A percentile compares a stretch with the other conserved stretches of the same genome.
Conservation (phyloP, 2,797 vertebrate genomes). For the Eremophila alpestris region DNA sequence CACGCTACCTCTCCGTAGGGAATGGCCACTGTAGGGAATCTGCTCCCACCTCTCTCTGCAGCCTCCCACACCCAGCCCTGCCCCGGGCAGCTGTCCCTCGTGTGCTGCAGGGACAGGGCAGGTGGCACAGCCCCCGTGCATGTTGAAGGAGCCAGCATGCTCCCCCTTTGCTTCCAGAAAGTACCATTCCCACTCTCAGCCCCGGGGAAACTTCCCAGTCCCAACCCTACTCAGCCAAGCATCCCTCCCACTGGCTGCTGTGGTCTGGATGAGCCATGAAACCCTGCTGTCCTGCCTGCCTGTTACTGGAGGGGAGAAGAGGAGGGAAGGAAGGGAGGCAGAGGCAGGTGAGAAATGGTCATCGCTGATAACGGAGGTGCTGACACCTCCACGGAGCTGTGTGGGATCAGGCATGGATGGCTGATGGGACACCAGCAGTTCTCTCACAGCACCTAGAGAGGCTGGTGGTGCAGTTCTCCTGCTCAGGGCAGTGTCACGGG, state of each 20-base stretch:
- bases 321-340: background rate
- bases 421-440: background rate
- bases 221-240: background rate
- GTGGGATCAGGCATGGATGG: background rate
- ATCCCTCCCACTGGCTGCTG: background rate
- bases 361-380: fast-evolving
- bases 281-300: background rate
- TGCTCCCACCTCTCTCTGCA: background rate
- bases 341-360: background rate
- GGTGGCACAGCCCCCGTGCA: background rate
- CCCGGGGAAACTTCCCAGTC: background rate
- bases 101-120: background rate
- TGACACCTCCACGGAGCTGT: fast-evolving
- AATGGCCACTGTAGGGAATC: background rate
- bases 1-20: constrained; percentile 85
- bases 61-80: background rate
- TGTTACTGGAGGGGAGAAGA: background rate
- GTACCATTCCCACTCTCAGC: background rate
- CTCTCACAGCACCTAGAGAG: background rate
- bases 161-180: background rate
- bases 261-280: background rate
- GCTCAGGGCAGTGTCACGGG: fast-evolving
- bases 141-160: background rate
- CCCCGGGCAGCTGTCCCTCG: background rate
- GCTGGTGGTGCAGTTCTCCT: background rate